A percentile compares a stretch with the other conserved stretches of the same genome.
These are phyloP conservation scores for Morpho helenor DNA, from an alignment of 2,888 invertebrate genomes.

Conservation along the genomic window DNA sequence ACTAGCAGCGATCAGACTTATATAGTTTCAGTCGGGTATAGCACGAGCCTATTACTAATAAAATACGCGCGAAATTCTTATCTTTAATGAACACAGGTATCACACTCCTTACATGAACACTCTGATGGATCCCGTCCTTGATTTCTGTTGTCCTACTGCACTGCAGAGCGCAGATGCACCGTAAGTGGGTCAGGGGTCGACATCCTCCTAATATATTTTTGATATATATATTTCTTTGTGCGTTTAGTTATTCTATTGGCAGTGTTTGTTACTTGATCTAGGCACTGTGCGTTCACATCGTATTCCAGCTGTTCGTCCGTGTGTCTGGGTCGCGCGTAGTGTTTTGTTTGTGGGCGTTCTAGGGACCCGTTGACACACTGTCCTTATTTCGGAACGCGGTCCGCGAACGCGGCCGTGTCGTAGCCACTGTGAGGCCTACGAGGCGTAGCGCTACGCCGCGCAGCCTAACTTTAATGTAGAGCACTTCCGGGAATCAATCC, in stretches of 20 bases:
- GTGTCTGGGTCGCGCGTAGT: constrained; percentile 31
- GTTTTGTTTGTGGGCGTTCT: constrained; percentile 39
- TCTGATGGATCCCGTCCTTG: constrained; percentile 31
- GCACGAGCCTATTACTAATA: constrained; percentile 39
- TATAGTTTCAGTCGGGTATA: constrained; percentile 54
- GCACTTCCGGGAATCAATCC: constrained; percentile 56
- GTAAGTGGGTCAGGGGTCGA: constrained; percentile 67
- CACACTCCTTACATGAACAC: constrained; percentile 53
- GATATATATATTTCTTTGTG: constrained; percentile 38
- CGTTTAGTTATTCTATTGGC: constrained; percentile 40
- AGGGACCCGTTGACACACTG: constrained; percentile 58
- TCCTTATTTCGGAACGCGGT: constrained; percentile 49
- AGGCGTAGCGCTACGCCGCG: constrained; percentile 62
- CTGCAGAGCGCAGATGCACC: constrained; percentile 62
- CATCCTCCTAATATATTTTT: constrained; percentile 39
- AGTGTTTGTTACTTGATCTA: constrained; percentile 40
- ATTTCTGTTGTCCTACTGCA: constrained; percentile 46
- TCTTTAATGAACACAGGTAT: constrained; percentile 70
- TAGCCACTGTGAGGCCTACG: constrained; percentile 73
- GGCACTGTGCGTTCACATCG: constrained; percentile 42
- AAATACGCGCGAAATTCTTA: constrained; percentile 33
- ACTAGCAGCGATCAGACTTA: constrained; percentile 46
- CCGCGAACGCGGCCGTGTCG: constrained; percentile 55
- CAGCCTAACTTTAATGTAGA: constrained; percentile 43
- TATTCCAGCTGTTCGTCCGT: constrained; percentile 34